Percentiles rank a stretch among this genome's conserved stretches.
phyloP scores from a whole-genome alignment of 2,888 invertebrate genomes.

The Eupeodes latifasciatus region DNA sequence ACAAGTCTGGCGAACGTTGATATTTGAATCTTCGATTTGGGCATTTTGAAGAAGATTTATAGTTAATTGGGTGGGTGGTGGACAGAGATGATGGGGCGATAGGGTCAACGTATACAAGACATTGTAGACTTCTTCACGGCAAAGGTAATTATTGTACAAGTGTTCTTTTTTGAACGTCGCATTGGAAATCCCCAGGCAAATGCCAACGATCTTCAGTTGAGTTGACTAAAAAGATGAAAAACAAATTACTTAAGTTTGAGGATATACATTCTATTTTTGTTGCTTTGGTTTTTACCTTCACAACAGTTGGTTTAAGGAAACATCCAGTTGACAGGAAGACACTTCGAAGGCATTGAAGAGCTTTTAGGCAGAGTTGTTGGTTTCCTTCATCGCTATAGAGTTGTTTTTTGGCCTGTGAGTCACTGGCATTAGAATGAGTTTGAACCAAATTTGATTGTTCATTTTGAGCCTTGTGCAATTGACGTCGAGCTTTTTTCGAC shows the following conservation, averaged over 20 bases:
- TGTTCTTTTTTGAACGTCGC: constrained; percentile 51
- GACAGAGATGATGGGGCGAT: constrained; percentile 79
- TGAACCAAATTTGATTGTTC: constrained; percentile 79
- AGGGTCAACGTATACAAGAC: constrained; percentile 75
- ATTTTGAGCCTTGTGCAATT: constrained; percentile 80
- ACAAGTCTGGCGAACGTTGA: constrained; percentile 77
- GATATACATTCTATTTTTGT: not conserved
- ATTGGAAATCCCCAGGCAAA: constrained; percentile 74
- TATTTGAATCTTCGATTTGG: constrained; percentile 77
- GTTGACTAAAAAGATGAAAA: constrained; percentile 67
- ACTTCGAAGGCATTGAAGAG: constrained; percentile 78
- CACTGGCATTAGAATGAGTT: constrained; percentile 76
- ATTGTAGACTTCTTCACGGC: constrained; percentile 78
- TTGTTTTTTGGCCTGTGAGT: constrained; percentile 76
- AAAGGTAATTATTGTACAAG: constrained; percentile 77
- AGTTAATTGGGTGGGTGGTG: constrained; percentile 79
- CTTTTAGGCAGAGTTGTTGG: constrained; percentile 77
- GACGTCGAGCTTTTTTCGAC: constrained; percentile 81
- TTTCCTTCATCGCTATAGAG: constrained; percentile 77
- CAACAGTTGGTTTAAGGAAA: constrained; percentile 78
- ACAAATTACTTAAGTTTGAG: not conserved
- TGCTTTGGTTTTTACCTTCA: constrained; percentile 75
- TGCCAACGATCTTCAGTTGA: constrained; percentile 78
- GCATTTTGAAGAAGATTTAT: constrained; percentile 77
- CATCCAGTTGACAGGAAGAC: constrained; percentile 74